Evolutionary conservation across 1,140 invertebrate species (phyloP).

Genomic region (Ephestia elutella): DNA sequence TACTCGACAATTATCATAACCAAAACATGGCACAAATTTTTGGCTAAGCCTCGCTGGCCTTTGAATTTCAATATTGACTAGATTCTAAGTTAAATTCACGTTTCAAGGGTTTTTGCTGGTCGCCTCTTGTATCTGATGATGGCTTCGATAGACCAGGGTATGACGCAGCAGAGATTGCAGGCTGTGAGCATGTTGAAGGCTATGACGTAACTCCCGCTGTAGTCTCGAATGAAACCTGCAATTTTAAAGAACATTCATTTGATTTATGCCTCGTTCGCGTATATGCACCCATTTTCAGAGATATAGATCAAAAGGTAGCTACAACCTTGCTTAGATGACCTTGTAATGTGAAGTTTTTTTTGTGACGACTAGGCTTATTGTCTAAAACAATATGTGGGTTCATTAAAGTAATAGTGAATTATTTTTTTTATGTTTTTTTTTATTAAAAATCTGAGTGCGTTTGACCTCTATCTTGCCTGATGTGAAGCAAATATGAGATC

Average conservation of each 20-base stretch:
- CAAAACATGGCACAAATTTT: neutral
- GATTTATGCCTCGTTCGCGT: too few species aligned
- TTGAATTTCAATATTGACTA: neutral
- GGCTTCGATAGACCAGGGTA: conserved; percentile 61
- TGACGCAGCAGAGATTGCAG: conserved; percentile 57
- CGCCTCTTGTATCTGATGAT: conserved; percentile 35
- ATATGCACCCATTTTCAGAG: neutral
- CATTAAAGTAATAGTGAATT: too few species aligned
- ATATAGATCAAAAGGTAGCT: too few species aligned
- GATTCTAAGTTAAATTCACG: conserved; percentile 8
- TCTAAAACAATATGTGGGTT: too few species aligned
- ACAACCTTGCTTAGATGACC: too few species aligned
- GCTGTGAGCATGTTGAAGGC: conserved; percentile 60
- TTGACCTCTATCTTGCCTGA: too few species aligned
- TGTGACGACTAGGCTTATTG: too few species aligned
- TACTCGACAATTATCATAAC: too few species aligned
- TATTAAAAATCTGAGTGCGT: too few species aligned
- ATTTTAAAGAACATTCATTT: conserved; percentile 2
- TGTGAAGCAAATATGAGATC: too few species aligned
- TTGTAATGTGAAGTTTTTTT: too few species aligned
- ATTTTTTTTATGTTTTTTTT: too few species aligned
- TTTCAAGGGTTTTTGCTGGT: conserved; percentile 19
- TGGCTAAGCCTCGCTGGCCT: neutral
- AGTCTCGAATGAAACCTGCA: conserved; percentile 64
- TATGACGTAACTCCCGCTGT: conserved; percentile 58